Evolutionary conservation across 2,113 vertebrate species (phyloP), one percentile per base, ranked within the genome.

Genomic region (Sula dactylatra): DNA sequence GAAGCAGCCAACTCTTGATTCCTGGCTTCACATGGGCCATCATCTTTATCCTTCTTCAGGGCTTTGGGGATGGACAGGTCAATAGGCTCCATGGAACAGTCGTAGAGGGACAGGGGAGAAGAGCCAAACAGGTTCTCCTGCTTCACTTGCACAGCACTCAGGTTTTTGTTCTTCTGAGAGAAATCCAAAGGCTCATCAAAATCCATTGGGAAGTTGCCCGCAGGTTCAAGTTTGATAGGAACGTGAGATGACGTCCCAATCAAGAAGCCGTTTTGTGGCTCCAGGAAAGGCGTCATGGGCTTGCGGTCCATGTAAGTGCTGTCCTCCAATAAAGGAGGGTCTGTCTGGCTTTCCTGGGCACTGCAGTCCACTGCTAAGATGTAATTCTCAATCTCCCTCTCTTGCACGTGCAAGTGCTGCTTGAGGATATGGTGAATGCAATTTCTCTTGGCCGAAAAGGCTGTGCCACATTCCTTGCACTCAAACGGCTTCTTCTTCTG

Each of bases 401-500:
- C 99, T 24, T 99, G 99, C 69, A 99, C 98, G 6, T 99, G 99
- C 5, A 99, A 98, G 96, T 99, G 99, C 96, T 99, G 99, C 97
- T 99, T 99, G 42, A 99, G 98, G 90, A 99, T 98, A 95, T 99
- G 99, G 91, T 99, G 99, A 96, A 99, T 98, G 96, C 99, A 99
- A 92, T 99, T 99, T 52, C 99, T 98, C 96, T 99, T 99, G 94
- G 99, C 99, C 0, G 99, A 98, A 91, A 99, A 99, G 56, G 99
- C 97, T 0, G 99, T 99, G 16, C 98, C 99, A 38, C 99, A 99
- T 70, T 99, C 99, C 38, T 98, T 98, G 97, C 99, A 99, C 95
- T 99, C 99, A 0, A 99, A 99, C 0, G 99, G 99, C 90, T 99
- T 99, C 91, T 99, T 99, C 95, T 98, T 98, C 97, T 98, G 99